phyloP scores from a whole-genome alignment of 2,113 vertebrate species.

The Gallinago media region DNA sequence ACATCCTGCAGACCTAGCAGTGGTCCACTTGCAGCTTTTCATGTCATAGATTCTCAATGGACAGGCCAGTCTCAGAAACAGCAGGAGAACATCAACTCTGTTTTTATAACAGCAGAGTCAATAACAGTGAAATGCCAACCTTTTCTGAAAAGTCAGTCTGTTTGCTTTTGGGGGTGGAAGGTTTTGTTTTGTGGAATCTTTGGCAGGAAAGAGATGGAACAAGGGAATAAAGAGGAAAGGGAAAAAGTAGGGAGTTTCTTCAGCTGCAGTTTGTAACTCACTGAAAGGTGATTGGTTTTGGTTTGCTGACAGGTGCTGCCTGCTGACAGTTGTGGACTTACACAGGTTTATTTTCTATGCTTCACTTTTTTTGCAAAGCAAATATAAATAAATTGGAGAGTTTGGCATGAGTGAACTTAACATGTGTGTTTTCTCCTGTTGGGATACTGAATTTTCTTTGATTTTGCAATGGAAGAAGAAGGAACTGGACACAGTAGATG shows the following conservation, averaged over 20 bases:
- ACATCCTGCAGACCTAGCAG: background rate
- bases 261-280: background rate
- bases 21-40: background rate
- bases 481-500: background rate
- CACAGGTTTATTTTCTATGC: background rate
- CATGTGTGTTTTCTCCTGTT: background rate
- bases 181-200: background rate
- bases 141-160: background rate
- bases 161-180: background rate
- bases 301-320: slow-evolving; percentile 18
- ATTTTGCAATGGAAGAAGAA: background rate
- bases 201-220: background rate
- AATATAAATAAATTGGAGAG: background rate
- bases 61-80: background rate
- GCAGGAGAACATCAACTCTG: background rate
- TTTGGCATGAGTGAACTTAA: background rate
- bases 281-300: background rate
- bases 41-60: too few relatives aligned
- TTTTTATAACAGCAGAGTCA: background rate
- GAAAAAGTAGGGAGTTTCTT: background rate
- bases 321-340: background rate
- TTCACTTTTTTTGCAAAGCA: background rate
- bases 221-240: too few relatives aligned
- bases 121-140: accelerated
- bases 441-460: background rate